Percentiles rank a stretch among this genome's conserved stretches.
phyloP scores from a whole-genome alignment of 2,797 vertebrate genomes.

The Xiphorhynchus erythropygius region DNA sequence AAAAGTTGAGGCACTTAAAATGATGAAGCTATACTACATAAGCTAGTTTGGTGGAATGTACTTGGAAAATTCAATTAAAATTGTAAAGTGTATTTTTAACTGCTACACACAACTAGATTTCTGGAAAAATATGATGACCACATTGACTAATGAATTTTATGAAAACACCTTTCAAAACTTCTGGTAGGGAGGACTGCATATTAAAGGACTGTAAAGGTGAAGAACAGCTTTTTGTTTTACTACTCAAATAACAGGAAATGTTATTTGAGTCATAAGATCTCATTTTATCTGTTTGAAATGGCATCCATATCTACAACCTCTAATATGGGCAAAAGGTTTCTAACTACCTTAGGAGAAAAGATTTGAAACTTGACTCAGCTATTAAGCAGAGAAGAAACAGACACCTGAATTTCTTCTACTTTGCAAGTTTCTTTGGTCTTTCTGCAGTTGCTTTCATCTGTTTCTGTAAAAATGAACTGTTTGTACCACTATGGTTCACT shows the following conservation, averaged over 20 bases:
- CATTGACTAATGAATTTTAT: not conserved
- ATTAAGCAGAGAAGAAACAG: not conserved
- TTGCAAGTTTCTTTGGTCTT: not conserved
- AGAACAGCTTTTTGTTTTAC: not conserved
- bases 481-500: not conserved
- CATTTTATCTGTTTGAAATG: not conserved
- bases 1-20: not conserved
- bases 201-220: not conserved
- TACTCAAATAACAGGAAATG: not conserved
- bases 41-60: not conserved
- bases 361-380: not conserved
- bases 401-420: not conserved
- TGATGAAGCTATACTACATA: not conserved
- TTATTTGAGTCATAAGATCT: not conserved
- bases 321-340: not conserved
- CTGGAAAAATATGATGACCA: not conserved
- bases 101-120: not conserved
- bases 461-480: not conserved
- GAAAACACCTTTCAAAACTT: not conserved
- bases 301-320: not conserved
- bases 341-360: not conserved
- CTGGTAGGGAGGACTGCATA: not conserved
- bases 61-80: not conserved
- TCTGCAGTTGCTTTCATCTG: not conserved
- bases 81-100: not conserved